Evolutionary conservation across 2,888 invertebrate genomes (phyloP).

Genomic region (Phasia obesa): DNA sequence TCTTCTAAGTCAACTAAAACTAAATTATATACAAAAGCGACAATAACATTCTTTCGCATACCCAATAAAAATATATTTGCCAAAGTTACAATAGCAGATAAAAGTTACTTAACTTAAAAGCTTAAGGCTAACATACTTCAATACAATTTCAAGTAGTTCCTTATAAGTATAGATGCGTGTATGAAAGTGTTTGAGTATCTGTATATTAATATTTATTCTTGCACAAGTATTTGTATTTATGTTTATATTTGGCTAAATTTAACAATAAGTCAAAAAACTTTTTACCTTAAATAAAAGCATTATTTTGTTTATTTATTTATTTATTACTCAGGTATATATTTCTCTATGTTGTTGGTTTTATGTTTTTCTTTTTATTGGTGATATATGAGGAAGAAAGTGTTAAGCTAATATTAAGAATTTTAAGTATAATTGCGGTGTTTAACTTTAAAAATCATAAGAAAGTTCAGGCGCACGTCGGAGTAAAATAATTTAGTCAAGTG

Average conservation of each 20-base stretch:
- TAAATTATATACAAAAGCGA: no score
- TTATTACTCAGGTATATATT: slow-evolving; percentile 17
- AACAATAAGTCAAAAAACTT: slow-evolving; percentile 57
- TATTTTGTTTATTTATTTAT: slow-evolving; percentile 46
- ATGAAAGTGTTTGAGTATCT: background rate
- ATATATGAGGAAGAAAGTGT: background rate
- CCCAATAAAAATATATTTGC: no score
- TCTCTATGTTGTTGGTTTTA: no score
- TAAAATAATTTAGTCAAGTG: no score
- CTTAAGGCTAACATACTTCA: slow-evolving; percentile 60
- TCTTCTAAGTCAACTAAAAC: no score
- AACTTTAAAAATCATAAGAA: no score
- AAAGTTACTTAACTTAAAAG: slow-evolving; percentile 57
- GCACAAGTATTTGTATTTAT: slow-evolving; percentile 27
- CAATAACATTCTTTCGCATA: no score
- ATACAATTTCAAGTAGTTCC: slow-evolving; percentile 50
- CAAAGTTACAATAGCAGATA: slow-evolving; percentile 18
- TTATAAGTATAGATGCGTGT: slow-evolving; percentile 8
- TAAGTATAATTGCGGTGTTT: no score
- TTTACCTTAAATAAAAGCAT: slow-evolving; percentile 56
- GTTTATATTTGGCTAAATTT: slow-evolving; percentile 45
- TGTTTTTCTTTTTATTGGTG: slow-evolving; percentile 4
- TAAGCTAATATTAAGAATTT: background rate
- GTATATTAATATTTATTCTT: slow-evolving; percentile 5
- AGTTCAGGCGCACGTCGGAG: no score